Evolutionary conservation across 2,113 vertebrate genomes (phyloP).

Genomic region (Speoplatyrhinus poulsoni): DNA sequence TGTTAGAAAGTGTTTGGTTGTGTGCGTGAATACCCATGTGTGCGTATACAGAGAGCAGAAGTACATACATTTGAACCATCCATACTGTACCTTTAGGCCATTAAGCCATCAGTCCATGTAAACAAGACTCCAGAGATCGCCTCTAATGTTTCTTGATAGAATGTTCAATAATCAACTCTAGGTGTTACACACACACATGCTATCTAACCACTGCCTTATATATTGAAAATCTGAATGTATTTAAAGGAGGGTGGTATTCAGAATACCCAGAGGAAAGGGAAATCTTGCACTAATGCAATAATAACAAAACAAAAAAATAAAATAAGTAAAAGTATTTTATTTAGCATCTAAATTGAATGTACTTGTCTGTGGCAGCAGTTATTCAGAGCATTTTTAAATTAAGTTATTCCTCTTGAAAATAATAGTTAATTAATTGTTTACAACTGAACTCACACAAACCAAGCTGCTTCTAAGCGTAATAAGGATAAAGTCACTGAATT

Average conservation of each 20-base stretch:
- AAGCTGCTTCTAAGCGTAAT: conserved; percentile 34
- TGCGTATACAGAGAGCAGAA: no score
- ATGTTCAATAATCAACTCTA: neutral
- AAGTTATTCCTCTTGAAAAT: no score
- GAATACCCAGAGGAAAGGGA: no score
- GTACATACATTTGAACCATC: no score
- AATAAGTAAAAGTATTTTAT: neutral
- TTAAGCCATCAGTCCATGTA: no score
- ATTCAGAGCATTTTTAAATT: no score
- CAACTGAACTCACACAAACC: neutral
- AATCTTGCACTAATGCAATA: neutral
- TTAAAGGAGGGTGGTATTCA: no score
- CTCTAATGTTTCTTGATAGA: neutral
- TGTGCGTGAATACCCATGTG: neutral
- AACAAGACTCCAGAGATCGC: neutral
- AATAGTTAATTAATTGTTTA: no score
- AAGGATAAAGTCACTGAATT: conserved; percentile 23
- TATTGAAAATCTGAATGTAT: no score
- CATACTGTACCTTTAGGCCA: no score
- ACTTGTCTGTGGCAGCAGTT: no score
- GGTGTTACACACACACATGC: neutral
- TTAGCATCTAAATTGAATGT: no score
- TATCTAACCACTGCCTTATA: neutral
- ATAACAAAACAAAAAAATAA: neutral
- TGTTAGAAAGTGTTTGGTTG: neutral